These are phyloP conservation scores for Kryphioiulus occultus DNA, from an alignment of 2,888 invertebrate species.

Conservation along the genomic window DNA sequence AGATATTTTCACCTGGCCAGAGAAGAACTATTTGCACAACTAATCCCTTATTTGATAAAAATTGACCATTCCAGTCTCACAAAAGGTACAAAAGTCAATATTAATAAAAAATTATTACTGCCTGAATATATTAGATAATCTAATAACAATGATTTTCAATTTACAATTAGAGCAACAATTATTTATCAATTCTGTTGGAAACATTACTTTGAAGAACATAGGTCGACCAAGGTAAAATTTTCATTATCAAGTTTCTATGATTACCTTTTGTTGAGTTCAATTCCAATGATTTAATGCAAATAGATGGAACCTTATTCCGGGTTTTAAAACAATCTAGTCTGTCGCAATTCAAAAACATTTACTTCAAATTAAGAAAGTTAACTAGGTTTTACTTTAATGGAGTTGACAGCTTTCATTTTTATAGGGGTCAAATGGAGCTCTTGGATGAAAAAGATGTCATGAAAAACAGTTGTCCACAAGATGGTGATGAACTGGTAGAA, in stretches of 20 bases:
- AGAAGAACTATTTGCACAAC: constrained; percentile 2
- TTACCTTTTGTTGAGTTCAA: too few species aligned
- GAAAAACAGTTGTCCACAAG: not conserved
- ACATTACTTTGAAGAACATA: not conserved
- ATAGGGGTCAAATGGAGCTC: constrained; percentile 8
- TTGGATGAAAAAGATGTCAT: not conserved
- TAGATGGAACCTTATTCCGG: not conserved
- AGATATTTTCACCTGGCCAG: constrained; percentile 20
- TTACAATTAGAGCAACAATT: not conserved
- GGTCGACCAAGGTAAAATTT: not conserved
- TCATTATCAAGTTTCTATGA: not conserved
- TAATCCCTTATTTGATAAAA: constrained; percentile 21
- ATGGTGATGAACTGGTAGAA: not conserved
- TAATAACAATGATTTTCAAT: not conserved
- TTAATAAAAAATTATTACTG: not conserved
- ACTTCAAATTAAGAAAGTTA: too few species aligned
- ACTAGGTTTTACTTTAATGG: too few species aligned
- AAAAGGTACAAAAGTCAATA: not conserved
- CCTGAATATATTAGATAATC: not conserved
- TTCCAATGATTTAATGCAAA: too few species aligned
- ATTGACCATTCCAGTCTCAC: not conserved
- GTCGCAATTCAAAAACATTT: too few species aligned
- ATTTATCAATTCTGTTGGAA: constrained; percentile 2
- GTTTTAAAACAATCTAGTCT: too few species aligned
- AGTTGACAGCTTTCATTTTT: not conserved